Base-by-base conservation (phyloP, 1,140 invertebrate genomes). In the Bombus affinis region DNA sequence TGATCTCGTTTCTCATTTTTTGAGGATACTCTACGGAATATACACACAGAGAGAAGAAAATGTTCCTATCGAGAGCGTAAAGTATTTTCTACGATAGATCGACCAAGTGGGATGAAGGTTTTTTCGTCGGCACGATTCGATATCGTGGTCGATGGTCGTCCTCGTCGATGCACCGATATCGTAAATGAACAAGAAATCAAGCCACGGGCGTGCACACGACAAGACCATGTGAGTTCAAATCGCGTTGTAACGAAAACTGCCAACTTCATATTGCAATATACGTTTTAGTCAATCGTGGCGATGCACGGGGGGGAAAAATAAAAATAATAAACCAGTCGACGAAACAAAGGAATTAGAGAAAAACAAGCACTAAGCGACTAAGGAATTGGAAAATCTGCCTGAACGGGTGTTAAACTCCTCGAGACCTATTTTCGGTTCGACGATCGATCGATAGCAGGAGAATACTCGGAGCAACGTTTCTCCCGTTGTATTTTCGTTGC, bases 191-290 rank as follows among this genome's bases (percentile, higher is more conserved):
- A 42, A 37, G 62, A 44, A 78, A 83, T 74, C 76, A 78, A 75
- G 62, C 44, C 80, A 83, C 37, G 74, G 62, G 70, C 39, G 77
- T 71, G 78, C 53, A 81, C 78, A 78, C 53, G 75, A 89, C 66
- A 83, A 85, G 82, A 87, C 82, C 79, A 80, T 81, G 86, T 89
- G 86, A 92, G 89, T 93, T 92, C 88, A 91, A 93, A 92, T 90
- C 85, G 91, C 89, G 80, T 92, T 88, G 87, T 92, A 93, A 91
- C 89, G 89, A 92, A 93, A 93, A 93, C 93, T 93, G 93, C 93
- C 93, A 93, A 93, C 92, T 92, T 93, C 92, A 91, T 92, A 93
- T 92, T 93, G 91, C 89, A 89, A 91, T 92, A 92, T 92, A 93
- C 89, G 90, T 92, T 92, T 90, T 92, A 93, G 91, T 92, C 92